Evolutionary conservation across 2,797 vertebrate species (phyloP).

Genomic region (Gorsachius magnificus): DNA sequence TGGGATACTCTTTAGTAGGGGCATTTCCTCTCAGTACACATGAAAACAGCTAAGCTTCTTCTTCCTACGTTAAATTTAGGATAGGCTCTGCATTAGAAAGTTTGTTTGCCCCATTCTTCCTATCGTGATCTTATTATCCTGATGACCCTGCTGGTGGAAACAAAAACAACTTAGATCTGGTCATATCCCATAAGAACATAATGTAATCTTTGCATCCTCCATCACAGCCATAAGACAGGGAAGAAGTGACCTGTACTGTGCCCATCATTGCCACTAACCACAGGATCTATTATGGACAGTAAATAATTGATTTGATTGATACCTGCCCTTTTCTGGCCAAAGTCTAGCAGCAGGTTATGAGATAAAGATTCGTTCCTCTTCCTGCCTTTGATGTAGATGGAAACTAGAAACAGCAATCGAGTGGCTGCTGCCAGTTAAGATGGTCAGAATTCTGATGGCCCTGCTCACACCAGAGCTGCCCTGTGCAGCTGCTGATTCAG

Average conservation of each 20-base stretch:
- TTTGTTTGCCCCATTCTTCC: background rate
- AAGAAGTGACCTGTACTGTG: background rate
- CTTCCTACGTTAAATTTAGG: background rate
- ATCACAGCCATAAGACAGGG: background rate
- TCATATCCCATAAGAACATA: background rate
- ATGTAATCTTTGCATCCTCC: background rate
- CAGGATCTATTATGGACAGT: background rate
- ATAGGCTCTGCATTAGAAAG: background rate
- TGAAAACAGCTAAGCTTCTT: background rate
- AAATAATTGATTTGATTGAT: background rate
- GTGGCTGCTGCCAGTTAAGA: background rate
- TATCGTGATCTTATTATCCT: background rate
- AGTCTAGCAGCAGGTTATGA: background rate
- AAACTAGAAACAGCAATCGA: background rate
- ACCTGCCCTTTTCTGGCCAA: background rate
- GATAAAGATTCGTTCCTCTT: background rate
- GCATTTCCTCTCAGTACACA: background rate
- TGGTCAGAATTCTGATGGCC: background rate
- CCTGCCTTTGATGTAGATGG: background rate
- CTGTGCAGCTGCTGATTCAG: background rate
- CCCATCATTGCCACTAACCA: background rate
- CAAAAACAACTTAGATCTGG: background rate
- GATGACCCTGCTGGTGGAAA: background rate
- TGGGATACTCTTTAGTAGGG: background rate
- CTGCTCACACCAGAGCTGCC: background rate